Conservation (phyloP, 2,113 vertebrate species). For the Lethenteron reissneri region DNA sequence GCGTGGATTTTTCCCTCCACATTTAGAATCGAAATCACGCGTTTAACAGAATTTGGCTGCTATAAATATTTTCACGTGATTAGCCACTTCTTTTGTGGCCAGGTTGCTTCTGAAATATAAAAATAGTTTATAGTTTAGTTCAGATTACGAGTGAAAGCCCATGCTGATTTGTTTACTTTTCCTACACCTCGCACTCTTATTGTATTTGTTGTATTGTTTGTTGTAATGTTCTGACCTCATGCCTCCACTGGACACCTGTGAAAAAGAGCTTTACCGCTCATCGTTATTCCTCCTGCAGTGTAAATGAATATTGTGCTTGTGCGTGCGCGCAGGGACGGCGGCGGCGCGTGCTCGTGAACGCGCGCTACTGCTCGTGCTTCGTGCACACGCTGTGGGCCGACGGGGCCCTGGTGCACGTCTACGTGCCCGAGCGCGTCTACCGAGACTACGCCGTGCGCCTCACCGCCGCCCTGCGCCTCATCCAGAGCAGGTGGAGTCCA, state of each 20-base stretch:
- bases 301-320: not conserved
- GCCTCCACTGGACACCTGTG: not conserved
- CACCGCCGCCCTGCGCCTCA: conserved; percentile 18
- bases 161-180: too few relatives aligned
- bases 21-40: too few relatives aligned
- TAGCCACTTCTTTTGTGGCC: too few relatives aligned
- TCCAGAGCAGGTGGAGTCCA: conserved; percentile 26
- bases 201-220: not conserved
- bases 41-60: too few relatives aligned
- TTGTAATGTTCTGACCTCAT: not conserved
- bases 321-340: conserved; percentile 20
- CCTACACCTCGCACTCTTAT: too few relatives aligned
- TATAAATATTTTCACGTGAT: too few relatives aligned
- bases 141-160: too few relatives aligned
- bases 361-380: conserved; percentile 40
- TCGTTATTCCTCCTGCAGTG: not conserved
- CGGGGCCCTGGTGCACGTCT: conserved; percentile 31
- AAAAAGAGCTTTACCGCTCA: not conserved
- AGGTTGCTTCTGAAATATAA: too few relatives aligned
- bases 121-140: too few relatives aligned
- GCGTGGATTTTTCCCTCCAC: too few relatives aligned
- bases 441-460: conserved; percentile 25
- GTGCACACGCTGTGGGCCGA: conserved; percentile 32
- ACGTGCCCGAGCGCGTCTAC: conserved; percentile 27
- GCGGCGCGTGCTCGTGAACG: conserved; percentile 28